These are phyloP conservation scores for Oscheius myriophilus DNA, from an alignment of 2,888 invertebrate species.

Conservation along the genomic window DNA sequence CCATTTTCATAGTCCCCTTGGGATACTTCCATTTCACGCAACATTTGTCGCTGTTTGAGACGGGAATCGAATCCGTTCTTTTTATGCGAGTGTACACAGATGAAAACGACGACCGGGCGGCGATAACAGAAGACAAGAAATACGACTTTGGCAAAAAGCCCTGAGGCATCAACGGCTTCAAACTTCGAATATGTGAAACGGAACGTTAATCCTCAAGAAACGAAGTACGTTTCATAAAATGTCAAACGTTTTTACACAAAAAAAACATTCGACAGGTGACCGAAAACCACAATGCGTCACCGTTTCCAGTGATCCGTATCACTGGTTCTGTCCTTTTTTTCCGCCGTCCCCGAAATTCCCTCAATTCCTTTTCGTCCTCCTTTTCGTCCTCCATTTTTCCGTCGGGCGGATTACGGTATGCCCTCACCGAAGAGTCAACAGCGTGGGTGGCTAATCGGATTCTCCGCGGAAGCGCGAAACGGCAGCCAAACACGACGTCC, in stretches of 20 bases:
- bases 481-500: conserved; percentile 9
- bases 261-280: too few species aligned
- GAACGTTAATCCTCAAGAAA: too few species aligned
- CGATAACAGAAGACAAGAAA: neutral
- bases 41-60: conserved; percentile 7
- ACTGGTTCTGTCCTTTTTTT: neutral
- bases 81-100: conserved; percentile 25
- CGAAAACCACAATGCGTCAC: too few species aligned
- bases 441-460: conserved; percentile 29
- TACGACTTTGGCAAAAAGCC: conserved; percentile 7
- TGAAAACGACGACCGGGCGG: conserved; percentile 11
- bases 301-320: too few species aligned
- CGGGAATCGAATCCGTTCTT: conserved; percentile 19
- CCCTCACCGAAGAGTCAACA: conserved; percentile 24
- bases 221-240: too few species aligned
- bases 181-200: too few species aligned
- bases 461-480: conserved; percentile 29
- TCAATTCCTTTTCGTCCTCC: neutral
- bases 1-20: too few species aligned
- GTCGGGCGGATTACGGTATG: conserved; percentile 24
- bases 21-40: conserved; percentile 13
- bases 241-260: too few species aligned
- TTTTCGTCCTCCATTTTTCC: neutral
- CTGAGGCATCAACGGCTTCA: too few species aligned
- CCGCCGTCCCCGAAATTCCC: neutral